Percentiles rank a stretch among this genome's conserved stretches.
Conservation (phyloP, 2,113 vertebrate genomes). For the Tichodroma muraria region DNA sequence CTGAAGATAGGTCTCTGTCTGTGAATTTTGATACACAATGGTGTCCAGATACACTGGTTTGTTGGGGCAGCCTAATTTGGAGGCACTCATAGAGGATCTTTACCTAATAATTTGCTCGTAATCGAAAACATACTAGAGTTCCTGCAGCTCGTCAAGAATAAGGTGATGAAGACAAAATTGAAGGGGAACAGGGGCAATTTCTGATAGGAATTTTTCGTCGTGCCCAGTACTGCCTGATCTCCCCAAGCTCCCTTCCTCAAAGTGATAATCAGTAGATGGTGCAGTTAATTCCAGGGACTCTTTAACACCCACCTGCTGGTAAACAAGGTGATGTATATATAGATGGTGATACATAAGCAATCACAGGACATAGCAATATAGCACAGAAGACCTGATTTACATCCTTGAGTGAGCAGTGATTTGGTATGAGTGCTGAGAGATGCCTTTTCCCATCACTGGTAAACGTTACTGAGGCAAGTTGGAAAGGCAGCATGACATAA, state of each 20-base stretch:
- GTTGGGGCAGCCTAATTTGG: not conserved
- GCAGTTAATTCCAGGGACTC: not conserved
- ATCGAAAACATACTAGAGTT: not conserved
- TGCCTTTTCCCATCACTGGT: not conserved
- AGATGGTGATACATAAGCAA: not conserved
- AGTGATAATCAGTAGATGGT: not conserved
- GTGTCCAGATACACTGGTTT: not conserved
- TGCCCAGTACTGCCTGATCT: not conserved
- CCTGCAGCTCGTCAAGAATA: not conserved
- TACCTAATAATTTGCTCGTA: not conserved
- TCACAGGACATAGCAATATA: not conserved
- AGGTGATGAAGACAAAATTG: not conserved
- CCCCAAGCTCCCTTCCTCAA: not conserved
- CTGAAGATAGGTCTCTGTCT: not conserved
- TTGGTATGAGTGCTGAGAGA: not conserved
- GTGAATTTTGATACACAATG: not conserved
- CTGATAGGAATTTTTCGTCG: not conserved
- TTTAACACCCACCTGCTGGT: not conserved
- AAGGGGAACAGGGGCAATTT: not conserved
- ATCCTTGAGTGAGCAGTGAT: not conserved
- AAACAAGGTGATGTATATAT: not conserved
- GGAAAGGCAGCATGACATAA: not conserved
- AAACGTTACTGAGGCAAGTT: not conserved
- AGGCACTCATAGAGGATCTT: not conserved
- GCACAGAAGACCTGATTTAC: not conserved